Conservation (phyloP, 2,797 vertebrate species). For the Macrochelys suwanniensis region DNA sequence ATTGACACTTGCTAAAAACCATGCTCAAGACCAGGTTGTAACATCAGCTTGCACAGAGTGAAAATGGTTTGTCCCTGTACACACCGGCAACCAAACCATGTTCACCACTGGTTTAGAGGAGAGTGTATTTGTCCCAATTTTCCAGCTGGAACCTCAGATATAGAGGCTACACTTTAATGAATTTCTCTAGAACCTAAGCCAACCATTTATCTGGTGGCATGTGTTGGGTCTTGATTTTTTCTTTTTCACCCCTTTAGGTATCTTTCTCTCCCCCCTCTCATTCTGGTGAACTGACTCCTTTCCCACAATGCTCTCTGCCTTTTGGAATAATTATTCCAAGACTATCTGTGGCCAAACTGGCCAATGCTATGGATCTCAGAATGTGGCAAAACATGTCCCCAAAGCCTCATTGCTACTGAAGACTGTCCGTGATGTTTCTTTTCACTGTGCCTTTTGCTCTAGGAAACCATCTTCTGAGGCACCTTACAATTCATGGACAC, state of each 20-base stretch:
- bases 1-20: slow-evolving; percentile 17
- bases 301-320: background rate
- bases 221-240: background rate
- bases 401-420: background rate
- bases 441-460: slow-evolving; percentile 61
- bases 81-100: background rate
- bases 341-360: slow-evolving; percentile 41
- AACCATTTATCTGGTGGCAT: background rate
- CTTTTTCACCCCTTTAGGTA: background rate
- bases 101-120: background rate
- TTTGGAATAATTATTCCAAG: slow-evolving; percentile 39
- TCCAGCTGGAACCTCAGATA: slow-evolving; percentile 1
- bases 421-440: slow-evolving; percentile 20
- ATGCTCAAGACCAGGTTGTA: background rate
- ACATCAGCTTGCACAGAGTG: background rate
- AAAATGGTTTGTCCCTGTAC: background rate
- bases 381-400: slow-evolving; percentile 43
- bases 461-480: slow-evolving; percentile 63
- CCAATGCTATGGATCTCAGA: slow-evolving; percentile 44
- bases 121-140: background rate
- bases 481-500: slow-evolving; percentile 63
- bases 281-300: background rate
- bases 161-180: slow-evolving; percentile 42
- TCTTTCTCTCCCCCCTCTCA: background rate
- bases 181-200: background rate